Percentiles rank a stretch among this genome's conserved stretches.
These are phyloP conservation scores for Bombus consobrinus DNA, from an alignment of 1,140 invertebrate genomes.

Conservation along the genomic window DNA sequence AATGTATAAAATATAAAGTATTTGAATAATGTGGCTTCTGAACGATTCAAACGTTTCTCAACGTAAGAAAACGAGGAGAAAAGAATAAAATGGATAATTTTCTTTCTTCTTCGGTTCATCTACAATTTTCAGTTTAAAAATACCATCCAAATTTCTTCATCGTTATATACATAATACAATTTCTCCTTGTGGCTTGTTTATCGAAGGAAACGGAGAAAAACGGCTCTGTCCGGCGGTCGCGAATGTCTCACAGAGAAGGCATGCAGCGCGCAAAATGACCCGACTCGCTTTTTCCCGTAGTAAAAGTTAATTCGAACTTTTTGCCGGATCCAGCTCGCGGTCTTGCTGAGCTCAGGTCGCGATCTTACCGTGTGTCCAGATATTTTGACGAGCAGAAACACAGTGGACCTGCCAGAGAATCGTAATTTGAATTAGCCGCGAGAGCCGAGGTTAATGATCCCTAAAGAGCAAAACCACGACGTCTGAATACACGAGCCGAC, in stretches of 20 bases:
- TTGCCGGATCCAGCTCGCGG: conserved; percentile 49
- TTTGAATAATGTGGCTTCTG: too few relatives aligned
- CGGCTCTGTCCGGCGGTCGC: neutral
- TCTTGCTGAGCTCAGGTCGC: too few relatives aligned
- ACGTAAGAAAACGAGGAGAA: too few relatives aligned
- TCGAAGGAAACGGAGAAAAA: conserved; percentile 20
- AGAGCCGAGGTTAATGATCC: conserved; percentile 81
- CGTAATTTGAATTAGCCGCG: conserved; percentile 82
- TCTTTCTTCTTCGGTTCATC: too few relatives aligned
- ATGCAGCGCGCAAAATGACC: conserved; percentile 34
- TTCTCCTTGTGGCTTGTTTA: neutral
- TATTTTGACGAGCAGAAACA: conserved; percentile 81
- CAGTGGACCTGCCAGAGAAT: conserved; percentile 65
- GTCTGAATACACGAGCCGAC: conserved; percentile 47
- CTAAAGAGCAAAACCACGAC: conserved; percentile 73
- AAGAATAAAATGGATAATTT: too few relatives aligned
- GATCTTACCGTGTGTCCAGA: conserved; percentile 70
- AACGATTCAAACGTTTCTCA: too few relatives aligned
- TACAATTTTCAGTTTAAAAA: too few relatives aligned
- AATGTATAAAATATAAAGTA: too few relatives aligned
- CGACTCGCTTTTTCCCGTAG: conserved; percentile 63
- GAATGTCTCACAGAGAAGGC: conserved; percentile 47
- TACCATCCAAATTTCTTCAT: neutral
- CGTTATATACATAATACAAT: neutral
- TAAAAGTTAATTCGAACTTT: conserved; percentile 77